Conservation (phyloP, 2,888 invertebrate species). For the Sinelater perroti region DNA sequence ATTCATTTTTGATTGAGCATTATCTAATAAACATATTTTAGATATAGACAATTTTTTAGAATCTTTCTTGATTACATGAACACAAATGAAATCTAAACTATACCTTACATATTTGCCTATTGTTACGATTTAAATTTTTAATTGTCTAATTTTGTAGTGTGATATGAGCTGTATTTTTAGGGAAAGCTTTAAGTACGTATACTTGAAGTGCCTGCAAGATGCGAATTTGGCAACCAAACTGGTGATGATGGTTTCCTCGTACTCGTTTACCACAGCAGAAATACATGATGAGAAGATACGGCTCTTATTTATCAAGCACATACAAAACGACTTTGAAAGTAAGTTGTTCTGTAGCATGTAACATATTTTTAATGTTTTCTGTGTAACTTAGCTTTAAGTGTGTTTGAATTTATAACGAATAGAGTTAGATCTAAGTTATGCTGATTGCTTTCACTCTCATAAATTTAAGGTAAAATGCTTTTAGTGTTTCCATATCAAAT, state of each 20-base stretch:
- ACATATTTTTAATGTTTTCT: too few relatives aligned
- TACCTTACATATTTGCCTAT: too few relatives aligned
- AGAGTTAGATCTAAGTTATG: neutral
- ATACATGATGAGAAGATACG: slow-evolving; percentile 44
- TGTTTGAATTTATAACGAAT: neutral
- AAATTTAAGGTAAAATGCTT: neutral
- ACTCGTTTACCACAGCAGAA: slow-evolving; percentile 48
- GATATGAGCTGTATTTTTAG: too few relatives aligned
- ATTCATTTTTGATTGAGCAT: too few relatives aligned
- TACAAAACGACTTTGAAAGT: slow-evolving; percentile 55
- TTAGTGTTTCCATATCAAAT: neutral
- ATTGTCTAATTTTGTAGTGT: too few relatives aligned
- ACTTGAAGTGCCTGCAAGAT: slow-evolving; percentile 52
- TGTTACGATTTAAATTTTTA: too few relatives aligned
- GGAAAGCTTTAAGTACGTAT: slow-evolving; percentile 52
- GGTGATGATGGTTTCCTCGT: slow-evolving; percentile 53
- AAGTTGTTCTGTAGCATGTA: too few relatives aligned
- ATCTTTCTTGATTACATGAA: too few relatives aligned
- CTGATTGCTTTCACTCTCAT: neutral
- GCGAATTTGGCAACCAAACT: slow-evolving; percentile 53
- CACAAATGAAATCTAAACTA: too few relatives aligned
- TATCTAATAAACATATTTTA: too few relatives aligned
- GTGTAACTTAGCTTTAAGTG: too few relatives aligned
- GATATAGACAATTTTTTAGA: too few relatives aligned
- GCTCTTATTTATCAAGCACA: slow-evolving; percentile 49